Percentiles rank a stretch among this genome's conserved stretches.
These are phyloP conservation scores for Cryptocheilus praepositus DNA, from an alignment of 2,888 invertebrate species.

Conservation along the genomic window DNA sequence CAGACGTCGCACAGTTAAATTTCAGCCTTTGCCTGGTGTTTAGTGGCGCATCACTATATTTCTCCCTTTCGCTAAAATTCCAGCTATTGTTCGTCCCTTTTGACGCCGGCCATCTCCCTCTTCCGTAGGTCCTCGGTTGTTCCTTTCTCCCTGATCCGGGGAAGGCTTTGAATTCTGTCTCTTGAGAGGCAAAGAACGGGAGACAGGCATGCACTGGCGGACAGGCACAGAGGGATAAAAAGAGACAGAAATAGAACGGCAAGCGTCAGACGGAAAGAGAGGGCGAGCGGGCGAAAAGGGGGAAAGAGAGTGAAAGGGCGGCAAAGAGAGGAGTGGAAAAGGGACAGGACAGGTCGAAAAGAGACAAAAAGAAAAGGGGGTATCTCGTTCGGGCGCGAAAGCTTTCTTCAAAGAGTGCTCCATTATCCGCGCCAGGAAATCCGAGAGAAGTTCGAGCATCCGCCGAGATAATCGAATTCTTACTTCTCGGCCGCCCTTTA, in stretches of 20 bases:
- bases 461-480: conserved; percentile 60
- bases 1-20: conserved; percentile 37
- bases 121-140: conserved; percentile 11
- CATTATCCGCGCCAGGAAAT: conserved; percentile 60
- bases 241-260: too few species aligned
- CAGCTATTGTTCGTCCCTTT: conserved; percentile 52
- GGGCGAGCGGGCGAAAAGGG: conserved; percentile 15
- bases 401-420: conserved; percentile 60
- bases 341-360: conserved; percentile 17
- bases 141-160: conserved; percentile 20
- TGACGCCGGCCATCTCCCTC: conserved; percentile 16
- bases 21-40: conserved; percentile 40
- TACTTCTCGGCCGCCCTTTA: conserved; percentile 57
- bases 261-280: conserved; percentile 19
- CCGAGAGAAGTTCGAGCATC: conserved; percentile 61
- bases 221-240: conserved; percentile 11
- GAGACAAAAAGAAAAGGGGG: conserved; percentile 32
- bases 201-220: conserved; percentile 9
- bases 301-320: conserved; percentile 14
- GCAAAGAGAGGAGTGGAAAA: neutral
- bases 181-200: conserved; percentile 19
- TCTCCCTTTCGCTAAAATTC: conserved; percentile 42
- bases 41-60: conserved; percentile 17
- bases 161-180: conserved; percentile 48
- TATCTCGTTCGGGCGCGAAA: conserved; percentile 50